A percentile compares a stretch with the other conserved stretches of the same genome.
These are phyloP conservation scores for Pantelozetes paolii DNA, from an alignment of 2,888 invertebrate genomes.

Conservation along the genomic window DNA sequence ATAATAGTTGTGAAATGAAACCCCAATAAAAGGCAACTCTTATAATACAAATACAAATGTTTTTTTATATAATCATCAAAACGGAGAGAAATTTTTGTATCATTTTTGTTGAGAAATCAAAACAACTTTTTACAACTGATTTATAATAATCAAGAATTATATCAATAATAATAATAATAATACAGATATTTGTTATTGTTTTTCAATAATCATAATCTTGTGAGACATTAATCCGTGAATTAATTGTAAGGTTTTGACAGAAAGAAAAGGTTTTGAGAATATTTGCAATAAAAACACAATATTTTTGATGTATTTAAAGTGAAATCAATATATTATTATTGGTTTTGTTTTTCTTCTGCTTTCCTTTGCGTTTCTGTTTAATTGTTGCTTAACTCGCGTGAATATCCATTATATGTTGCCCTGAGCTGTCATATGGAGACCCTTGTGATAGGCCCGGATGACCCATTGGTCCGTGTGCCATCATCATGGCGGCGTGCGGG, in stretches of 20 bases:
- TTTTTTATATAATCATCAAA: background rate
- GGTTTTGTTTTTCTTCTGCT: background rate
- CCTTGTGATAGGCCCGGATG: slow-evolving; percentile 54
- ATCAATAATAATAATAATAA: too few relatives aligned
- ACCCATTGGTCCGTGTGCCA: slow-evolving; percentile 54
- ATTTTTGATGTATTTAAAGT: too few relatives aligned
- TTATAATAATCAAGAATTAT: too few relatives aligned
- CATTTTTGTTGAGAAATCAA: background rate
- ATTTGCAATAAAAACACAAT: too few relatives aligned
- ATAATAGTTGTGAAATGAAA: slow-evolving; percentile 3
- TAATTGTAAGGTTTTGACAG: too few relatives aligned
- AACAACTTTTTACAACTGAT: slow-evolving; percentile 5
- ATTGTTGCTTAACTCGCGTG: slow-evolving; percentile 49
- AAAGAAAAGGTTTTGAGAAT: too few relatives aligned
- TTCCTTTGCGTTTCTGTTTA: background rate
- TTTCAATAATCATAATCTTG: too few relatives aligned
- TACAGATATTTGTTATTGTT: too few relatives aligned
- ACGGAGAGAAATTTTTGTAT: too few relatives aligned
- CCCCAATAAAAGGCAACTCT: slow-evolving; percentile 11
- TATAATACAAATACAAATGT: background rate
- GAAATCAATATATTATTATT: background rate
- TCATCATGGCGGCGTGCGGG: slow-evolving; percentile 56
- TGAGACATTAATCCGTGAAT: too few relatives aligned
- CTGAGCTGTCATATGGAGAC: slow-evolving; percentile 52
- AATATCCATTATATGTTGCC: slow-evolving; percentile 51